Evolutionary conservation across 37 sponge, comb jelly and placozoan genomes (phyloP).

Genomic region (Beroe forskalii): DNA sequence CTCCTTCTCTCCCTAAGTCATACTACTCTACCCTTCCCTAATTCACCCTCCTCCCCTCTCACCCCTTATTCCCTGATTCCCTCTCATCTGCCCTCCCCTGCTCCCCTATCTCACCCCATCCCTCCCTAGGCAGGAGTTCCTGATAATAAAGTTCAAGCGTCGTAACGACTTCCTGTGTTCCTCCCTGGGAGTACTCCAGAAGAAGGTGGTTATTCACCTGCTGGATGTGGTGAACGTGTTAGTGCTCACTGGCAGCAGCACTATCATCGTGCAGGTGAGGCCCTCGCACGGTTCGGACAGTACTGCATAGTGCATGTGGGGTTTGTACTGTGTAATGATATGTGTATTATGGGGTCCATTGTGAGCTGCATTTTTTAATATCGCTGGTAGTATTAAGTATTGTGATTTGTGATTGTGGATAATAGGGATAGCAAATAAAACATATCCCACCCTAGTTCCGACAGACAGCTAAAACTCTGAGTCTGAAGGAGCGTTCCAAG

Average conservation of each 20-base stretch:
- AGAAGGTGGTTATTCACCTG: constrained; percentile 30
- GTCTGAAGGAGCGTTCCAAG: not conserved
- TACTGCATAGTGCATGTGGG: not conserved
- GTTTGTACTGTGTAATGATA: not conserved
- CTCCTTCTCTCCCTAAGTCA: too few relatives aligned
- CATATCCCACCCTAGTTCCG: not conserved
- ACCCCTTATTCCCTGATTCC: too few relatives aligned
- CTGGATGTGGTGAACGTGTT: constrained; percentile 51
- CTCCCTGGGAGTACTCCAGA: not conserved
- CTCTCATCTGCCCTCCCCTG: too few relatives aligned
- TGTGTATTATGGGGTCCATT: too few relatives aligned
- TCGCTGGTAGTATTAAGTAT: too few relatives aligned
- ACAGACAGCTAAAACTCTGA: not conserved
- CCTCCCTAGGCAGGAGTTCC: not conserved
- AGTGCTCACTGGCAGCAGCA: constrained; percentile 45
- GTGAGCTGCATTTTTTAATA: too few relatives aligned
- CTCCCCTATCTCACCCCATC: too few relatives aligned
- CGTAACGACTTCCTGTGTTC: constrained; percentile 36
- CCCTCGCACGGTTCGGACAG: not conserved
- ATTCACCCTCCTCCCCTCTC: too few relatives aligned
- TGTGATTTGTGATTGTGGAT: too few relatives aligned
- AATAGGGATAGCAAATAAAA: too few relatives aligned
- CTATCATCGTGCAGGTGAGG: constrained; percentile 26
- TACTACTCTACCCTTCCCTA: too few relatives aligned
- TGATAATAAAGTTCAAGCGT: constrained; percentile 32